Evolutionary conservation across 2,888 invertebrate species (phyloP), one percentile per base, ranked within the genome.

Genomic region (Phengaris arion): DNA sequence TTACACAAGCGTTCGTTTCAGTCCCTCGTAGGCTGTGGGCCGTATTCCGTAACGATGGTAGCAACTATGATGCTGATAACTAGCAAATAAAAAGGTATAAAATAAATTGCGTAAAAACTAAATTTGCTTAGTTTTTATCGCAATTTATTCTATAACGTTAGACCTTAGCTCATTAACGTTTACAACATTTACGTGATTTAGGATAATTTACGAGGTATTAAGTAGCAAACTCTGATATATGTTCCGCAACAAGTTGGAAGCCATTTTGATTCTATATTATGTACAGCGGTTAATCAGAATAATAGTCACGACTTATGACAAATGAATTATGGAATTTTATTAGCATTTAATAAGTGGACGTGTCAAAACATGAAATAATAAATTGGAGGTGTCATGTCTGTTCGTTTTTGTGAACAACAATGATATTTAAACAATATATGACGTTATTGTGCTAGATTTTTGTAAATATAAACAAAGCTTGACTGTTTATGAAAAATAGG

Each of bases 281-380:
- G 15, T 52, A 52, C 52, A 52, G 72, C 15, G 22, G 72, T 72
- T 72, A 13, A 72, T 72, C 72, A 72, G 35, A 10, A 54, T 54
- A 72, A 72, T 52, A 52, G 52, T 72, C 52, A 72, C 54, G 72
- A 72, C 35, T 51, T 54, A 72, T 54, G 72, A 72, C 72, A 72
- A 69, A 52, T 72, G 72, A 54, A 72, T 54, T 72, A 54, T 54
- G 72, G 72, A 72, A 72, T 72, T 52, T 54, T 72, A 72, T 45
- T 72, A 72, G 35, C 72, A 22, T 72, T 72, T 15, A 69, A 69
- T 69, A 52, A 72, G 35, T 52, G 52, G 52, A 72, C 72, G 52
- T 72, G 72, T 72, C 72, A 54, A 72, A 72, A 54, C 72, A 54
- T 54, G 72, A 72, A 72, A 72, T 72, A 72, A 72, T 72, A 72